Evolutionary conservation across 2,888 invertebrate genomes (phyloP), one percentile per base, ranked within the genome.

Genomic region (Standfussiana lucernea): DNA sequence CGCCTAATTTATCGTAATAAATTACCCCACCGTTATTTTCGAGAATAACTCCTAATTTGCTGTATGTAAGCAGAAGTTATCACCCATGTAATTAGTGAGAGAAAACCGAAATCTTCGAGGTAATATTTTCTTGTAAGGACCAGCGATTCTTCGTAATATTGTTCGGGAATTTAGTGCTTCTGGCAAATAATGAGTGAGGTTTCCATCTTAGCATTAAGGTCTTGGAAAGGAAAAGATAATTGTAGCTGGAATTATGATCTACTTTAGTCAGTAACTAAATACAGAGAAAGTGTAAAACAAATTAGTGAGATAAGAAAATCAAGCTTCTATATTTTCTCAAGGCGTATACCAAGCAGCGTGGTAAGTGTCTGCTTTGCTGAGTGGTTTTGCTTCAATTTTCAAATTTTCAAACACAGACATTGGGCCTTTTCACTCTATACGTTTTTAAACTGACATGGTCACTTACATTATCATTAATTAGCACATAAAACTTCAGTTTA

Each of bases 11-110:
- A 70, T n/a, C 35, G 35, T 73, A 59, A 53, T 66, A 80, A 75
- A 75, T 80, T 61, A 80, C 50, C 5, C 13, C 70, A 32, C 35
- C 47, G 66, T 61, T 76, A 70, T 67, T 76, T 61, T 35, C 24
- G 21, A 47, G 18, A 78, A 74, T 73, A 78, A 70, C 61, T 56
- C 24, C 47, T 72, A 53, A 47, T 77, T 72, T 67, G 10, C 42
- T 1, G 35, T 53, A 24, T 21, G n/a, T 81, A 81, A 81, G 65
- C 59, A 78, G 11, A 82, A 82, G n/a, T 78, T 82, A 82, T 70
- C 45, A 62, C 47, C 61, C 8, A 21, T 21, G 4, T 70, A 82
- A 82, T 82, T 82, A 78, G 73, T 24, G n/a, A 32, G n/a, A n/a
- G 53, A 28, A 37, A 82, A 56, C 40, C 56, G 40, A 62, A 78